phyloP scores from a whole-genome alignment of 2,797 vertebrate genomes.

The Diplodus puntazzo region DNA sequence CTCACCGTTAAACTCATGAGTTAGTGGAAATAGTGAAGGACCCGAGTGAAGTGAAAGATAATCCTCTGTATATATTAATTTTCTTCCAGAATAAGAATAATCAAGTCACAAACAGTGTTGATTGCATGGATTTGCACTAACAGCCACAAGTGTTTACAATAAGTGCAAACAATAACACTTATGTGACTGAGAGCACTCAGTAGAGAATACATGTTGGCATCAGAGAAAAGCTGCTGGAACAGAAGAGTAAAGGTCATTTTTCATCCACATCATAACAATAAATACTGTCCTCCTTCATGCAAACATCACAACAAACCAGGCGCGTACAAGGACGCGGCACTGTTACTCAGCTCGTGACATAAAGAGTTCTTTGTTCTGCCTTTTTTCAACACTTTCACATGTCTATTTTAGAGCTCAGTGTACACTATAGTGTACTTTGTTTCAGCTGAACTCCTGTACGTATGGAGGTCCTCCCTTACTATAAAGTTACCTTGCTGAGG shows the following conservation, averaged over 20 bases:
- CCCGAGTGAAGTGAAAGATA: too few relatives aligned
- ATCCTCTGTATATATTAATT: background rate
- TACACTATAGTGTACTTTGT: background rate
- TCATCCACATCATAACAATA: background rate
- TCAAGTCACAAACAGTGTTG: background rate
- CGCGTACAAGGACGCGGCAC: background rate
- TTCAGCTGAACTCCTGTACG: constrained; percentile 16
- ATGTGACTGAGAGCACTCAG: background rate
- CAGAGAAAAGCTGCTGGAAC: background rate
- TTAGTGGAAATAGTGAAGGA: too few relatives aligned
- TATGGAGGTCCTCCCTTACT: background rate
- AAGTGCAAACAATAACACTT: background rate
- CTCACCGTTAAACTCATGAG: too few relatives aligned
- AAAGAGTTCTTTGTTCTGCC: constrained; percentile 31
- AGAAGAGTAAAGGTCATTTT: constrained; percentile 6
- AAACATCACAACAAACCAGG: constrained; percentile 12
- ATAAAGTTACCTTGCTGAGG: background rate
- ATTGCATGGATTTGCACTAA: background rate
- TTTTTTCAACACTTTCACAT: background rate
- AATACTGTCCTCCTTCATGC: background rate
- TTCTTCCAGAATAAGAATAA: background rate
- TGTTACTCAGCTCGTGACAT: constrained; percentile 8
- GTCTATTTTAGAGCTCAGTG: background rate
- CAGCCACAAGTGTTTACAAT: background rate
- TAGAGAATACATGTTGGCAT: background rate